Conservation (phyloP, 2,888 invertebrate genomes). For the Eremobia ochroleuca region DNA sequence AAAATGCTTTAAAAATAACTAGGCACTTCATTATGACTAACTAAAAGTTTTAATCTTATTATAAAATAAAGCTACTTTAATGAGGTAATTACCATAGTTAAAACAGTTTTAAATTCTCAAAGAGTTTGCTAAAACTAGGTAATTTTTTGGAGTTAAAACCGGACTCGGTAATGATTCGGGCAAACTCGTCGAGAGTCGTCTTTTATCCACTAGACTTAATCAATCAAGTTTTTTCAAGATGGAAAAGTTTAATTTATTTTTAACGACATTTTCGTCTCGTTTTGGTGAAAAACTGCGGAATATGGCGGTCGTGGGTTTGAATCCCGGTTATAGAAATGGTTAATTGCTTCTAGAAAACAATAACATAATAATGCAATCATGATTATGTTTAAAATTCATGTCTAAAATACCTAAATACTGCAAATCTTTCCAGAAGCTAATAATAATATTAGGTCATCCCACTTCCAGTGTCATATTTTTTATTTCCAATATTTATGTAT, state of each 20-base stretch:
- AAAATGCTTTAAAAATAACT: neutral
- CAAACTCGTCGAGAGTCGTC: neutral
- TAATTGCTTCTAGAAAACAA: neutral
- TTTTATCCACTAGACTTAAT: constrained; percentile 35
- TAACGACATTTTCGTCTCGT: neutral
- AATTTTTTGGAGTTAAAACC: constrained; percentile 15
- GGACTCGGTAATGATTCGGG: constrained; percentile 19
- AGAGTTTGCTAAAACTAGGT: constrained; percentile 10
- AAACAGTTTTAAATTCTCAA: constrained; percentile 8
- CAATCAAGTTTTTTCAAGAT: constrained; percentile 41
- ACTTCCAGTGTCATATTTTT: too few relatives aligned
- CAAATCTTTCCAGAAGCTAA: neutral
- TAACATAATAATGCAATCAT: too few relatives aligned
- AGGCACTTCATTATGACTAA: neutral
- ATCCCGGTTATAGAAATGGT: neutral
- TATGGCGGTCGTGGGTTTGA: neutral
- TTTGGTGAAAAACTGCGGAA: neutral
- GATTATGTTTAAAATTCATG: neutral
- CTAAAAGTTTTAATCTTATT: neutral
- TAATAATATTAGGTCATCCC: too few relatives aligned
- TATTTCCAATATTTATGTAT: too few relatives aligned
- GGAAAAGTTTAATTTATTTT: constrained; percentile 46
- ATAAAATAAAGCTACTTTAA: constrained; percentile 10
- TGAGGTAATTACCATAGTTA: neutral
- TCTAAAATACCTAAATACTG: neutral